Evolutionary conservation across 1,140 invertebrate genomes (phyloP), one percentile per base, ranked within the genome.

Genomic region (Wasmannia auropunctata): DNA sequence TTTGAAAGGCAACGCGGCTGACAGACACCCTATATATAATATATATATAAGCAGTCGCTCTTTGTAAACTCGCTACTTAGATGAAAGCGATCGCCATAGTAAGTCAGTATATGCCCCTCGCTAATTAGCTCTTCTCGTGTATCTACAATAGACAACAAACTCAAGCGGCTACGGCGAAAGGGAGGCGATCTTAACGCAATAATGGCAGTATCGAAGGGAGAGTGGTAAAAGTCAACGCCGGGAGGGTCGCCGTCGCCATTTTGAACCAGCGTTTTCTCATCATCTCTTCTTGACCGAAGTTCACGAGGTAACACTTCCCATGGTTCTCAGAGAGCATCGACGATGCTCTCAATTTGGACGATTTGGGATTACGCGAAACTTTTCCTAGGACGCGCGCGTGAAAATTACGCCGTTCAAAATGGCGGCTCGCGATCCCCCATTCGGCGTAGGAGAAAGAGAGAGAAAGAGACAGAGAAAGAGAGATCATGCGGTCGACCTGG

Each of bases 401-500:
- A 54, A 54, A 54, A 54, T 54, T 22, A 54, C 8, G 51, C 51
- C 51, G 51, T 54, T 54, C 7, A 54, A 22, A 54, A 54, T 54
- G 51, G n/a, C n/a, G n/a, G n/a, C 51, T 22, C n/a, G 51, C n/a
- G 51, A 54, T 16, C 43, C 51, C 8, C 43, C 43, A 43, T 54
- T n/a, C n/a, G 2, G 51, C 51, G n/a, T n/a, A 8, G n/a, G 19
- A 51, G 7, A 40, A 7, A 40, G 7, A 7, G 37, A 40, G 43
- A 43, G 43, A 43, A 11, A 43, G 14, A 43, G 10, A 43, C 0
- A 43, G 43, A 43, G 8, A 43, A 7, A 43, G 7, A 80, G 67
- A 83, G 51, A 63, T 77, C 43, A 31, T 85, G 56, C 58, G 70
- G 49, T 88, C 85, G 92, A 94, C 95, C 95, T 96, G 95, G 94